Base-by-base conservation (phyloP, 2,113 vertebrate genomes). In the Eleginops maclovinus region DNA sequence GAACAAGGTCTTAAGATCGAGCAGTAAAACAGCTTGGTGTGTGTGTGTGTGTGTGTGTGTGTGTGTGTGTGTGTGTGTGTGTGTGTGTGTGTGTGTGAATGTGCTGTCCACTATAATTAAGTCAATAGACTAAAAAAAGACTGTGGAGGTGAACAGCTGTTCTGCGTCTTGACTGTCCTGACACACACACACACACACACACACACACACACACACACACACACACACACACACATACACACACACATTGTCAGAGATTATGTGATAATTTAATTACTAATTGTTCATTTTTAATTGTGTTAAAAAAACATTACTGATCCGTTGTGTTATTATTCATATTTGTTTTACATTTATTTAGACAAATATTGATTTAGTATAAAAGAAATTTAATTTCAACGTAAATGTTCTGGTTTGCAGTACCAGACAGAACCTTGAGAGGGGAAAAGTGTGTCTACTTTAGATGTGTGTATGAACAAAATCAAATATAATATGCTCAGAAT, bases 101-200 rank as follows among this genome's bases (percentile, higher is more conserved):
- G 53, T 62, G 68, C 31, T 86, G 91, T 90, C 92, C 89, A 90
- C 91, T 89, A 85, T 93, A 93, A 93, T 94, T 93, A 93, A 91
- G 90, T 92, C 82, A 89, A 86, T 89, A 79, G 75, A 73, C 72
- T 83, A 84, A 87, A 86, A n/a, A 77, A 86, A 86, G 87, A 87
- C 83, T 86, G 70, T 83, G 76, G 89, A 93, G 84, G 85, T 90
- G 87, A 93, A 90, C 92, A 93, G 92, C 90, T 93, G 93, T 85
- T 90, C 80, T 28, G 61, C 78, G 66, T 83, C 77, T 82, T 19
- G 75, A 71, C 47, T 67, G 50, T 81, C 58, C 79, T 79, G 64
- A 82, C 79, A 68, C 60, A 61, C 76, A 63, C 47, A 74, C 21
- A 60, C 71, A 75, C 50, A 47, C 46, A 79, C 62, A 68, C 70